Percentiles rank a stretch among this genome's conserved stretches.
Conservation (phyloP, 2,888 invertebrate species). For the Temnothorax rugatulus region DNA sequence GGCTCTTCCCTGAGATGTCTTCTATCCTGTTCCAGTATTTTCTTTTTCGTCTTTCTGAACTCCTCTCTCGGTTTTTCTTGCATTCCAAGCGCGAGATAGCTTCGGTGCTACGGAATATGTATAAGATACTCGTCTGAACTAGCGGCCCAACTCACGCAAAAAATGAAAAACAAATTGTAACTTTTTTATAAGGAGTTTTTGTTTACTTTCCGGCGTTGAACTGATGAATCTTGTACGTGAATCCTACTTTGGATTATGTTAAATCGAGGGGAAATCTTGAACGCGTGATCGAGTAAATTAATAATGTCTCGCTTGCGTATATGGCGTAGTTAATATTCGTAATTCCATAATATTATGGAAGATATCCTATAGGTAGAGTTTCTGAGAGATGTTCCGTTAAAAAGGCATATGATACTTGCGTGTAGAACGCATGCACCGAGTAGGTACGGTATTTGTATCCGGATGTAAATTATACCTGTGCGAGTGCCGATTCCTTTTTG, state of each 20-base stretch:
- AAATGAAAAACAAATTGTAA: neutral
- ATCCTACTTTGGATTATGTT: neutral
- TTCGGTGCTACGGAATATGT: neutral
- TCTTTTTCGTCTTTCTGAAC: neutral
- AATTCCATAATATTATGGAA: neutral
- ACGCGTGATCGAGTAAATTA: neutral
- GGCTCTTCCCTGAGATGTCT: neutral
- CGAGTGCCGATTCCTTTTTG: constrained; percentile 70
- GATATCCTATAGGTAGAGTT: neutral
- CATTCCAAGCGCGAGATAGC: neutral
- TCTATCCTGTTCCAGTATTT: neutral
- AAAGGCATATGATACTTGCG: neutral
- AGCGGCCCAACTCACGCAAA: neutral
- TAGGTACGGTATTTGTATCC: constrained; percentile 44
- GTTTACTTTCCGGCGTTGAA: neutral
- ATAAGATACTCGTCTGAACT: neutral
- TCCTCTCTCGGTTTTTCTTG: neutral
- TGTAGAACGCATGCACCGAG: neutral
- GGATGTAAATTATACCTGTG: constrained; percentile 77
- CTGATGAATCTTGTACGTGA: neutral
- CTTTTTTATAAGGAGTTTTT: neutral
- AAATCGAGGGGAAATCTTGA: neutral
- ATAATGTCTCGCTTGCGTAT: neutral
- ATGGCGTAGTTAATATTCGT: neutral
- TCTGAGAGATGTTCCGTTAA: neutral